Percentiles rank a stretch among this genome's conserved stretches.
phyloP scores from a whole-genome alignment of 1,140 invertebrate species.

The Aphelinus atriplicis region DNA sequence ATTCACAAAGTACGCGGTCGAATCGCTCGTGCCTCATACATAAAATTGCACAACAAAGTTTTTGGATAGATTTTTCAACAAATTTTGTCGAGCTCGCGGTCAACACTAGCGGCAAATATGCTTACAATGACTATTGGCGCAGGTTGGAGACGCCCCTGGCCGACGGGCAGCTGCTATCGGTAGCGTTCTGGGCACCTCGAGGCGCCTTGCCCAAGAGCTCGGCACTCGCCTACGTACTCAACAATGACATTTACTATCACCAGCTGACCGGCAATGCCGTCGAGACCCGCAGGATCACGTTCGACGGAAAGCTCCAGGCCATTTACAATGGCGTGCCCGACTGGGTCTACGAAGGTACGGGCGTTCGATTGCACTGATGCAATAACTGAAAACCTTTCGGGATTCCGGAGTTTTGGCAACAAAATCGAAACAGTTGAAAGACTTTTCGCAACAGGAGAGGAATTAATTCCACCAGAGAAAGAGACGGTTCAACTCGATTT shows the following conservation, averaged over 20 bases:
- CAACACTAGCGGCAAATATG: no score
- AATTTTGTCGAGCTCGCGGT: no score
- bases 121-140: slow-evolving; percentile 6
- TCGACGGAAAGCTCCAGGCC: slow-evolving; percentile 68
- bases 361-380: no score
- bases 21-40: no score
- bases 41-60: no score
- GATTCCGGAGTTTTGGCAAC: background rate
- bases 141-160: slow-evolving; percentile 63
- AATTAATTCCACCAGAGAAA: no score
- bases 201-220: slow-evolving; percentile 52
- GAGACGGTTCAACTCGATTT: no score
- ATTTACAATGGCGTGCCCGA: slow-evolving; percentile 84
- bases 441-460: no score
- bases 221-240: slow-evolving; percentile 76
- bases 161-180: slow-evolving; percentile 64
- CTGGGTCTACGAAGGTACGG: slow-evolving; percentile 78
- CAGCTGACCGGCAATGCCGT: slow-evolving; percentile 50
- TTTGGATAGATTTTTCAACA: no score
- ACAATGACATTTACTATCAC: slow-evolving; percentile 85
- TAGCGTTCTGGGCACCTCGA: slow-evolving; percentile 70
- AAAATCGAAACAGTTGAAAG: no score
- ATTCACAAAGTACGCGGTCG: background rate
- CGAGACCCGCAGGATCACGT: slow-evolving; percentile 67
- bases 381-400: no score